A percentile compares a stretch with the other conserved stretches of the same genome.
Evolutionary conservation across 2,113 vertebrate species (phyloP).

Genomic region (Microcebus ravelobensis): DNA sequence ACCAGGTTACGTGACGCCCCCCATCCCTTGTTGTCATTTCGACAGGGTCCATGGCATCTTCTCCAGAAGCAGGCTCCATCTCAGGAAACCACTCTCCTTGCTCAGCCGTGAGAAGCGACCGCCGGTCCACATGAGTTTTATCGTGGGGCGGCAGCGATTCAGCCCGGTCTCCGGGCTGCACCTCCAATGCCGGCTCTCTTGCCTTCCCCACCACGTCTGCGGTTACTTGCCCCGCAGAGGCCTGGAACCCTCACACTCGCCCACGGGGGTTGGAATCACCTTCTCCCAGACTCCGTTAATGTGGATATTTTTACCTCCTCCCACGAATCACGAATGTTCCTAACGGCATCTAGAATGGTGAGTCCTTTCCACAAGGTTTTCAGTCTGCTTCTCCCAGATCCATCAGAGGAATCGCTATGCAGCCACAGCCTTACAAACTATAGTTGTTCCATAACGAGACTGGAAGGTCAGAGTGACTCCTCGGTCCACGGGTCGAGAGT

Average conservation of each 20-base stretch:
- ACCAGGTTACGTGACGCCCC: not conserved
- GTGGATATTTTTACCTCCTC: not conserved
- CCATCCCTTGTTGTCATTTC: not conserved
- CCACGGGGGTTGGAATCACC: not conserved
- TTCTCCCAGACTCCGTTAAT: not conserved
- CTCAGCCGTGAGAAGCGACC: not conserved
- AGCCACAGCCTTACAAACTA: not conserved
- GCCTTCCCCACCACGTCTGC: not conserved
- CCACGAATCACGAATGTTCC: not conserved
- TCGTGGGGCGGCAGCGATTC: not conserved
- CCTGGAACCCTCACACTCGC: not conserved
- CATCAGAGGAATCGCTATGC: not conserved
- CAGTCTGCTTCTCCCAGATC: not conserved
- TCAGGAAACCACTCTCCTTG: not conserved
- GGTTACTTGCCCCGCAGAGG: not conserved
- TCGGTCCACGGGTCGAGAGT: not conserved
- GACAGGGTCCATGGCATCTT: not conserved
- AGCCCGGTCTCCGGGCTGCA: not conserved
- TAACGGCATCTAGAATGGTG: not conserved
- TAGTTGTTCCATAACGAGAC: not conserved
- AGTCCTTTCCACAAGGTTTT: not conserved
- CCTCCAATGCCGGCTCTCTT: too few relatives aligned
- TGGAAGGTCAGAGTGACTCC: not conserved
- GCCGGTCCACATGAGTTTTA: too few relatives aligned
- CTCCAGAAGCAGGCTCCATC: not conserved